Percentiles rank a stretch among this genome's conserved stretches.
Conservation (phyloP, 2,888 invertebrate species). For the Germaria angustata region DNA sequence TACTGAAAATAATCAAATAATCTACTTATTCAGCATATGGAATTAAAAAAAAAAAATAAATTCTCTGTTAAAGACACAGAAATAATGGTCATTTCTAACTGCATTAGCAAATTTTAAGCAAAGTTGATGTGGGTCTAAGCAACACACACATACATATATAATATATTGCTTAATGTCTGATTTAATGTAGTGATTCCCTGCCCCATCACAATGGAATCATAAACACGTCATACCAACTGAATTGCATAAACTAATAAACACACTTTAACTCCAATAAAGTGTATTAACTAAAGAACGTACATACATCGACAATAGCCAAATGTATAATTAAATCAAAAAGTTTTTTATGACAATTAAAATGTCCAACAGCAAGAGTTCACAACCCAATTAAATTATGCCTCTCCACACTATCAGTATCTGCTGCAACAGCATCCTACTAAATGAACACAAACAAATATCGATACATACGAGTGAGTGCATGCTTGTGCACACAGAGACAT, state of each 20-base stretch:
- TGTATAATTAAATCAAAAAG: constrained; percentile 54
- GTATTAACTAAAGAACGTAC: neutral
- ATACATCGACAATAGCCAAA: constrained; percentile 15
- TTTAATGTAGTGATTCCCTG: neutral
- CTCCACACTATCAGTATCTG: constrained; percentile 31
- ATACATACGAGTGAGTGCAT: neutral
- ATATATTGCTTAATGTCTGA: constrained; percentile 8
- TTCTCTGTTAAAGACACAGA: too few species aligned
- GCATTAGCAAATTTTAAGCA: neutral
- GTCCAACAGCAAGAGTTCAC: constrained; percentile 53
- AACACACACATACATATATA: neutral
- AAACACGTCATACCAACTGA: neutral
- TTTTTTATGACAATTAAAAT: constrained; percentile 48
- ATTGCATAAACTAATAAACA: constrained; percentile 10
- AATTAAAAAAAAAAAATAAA: too few species aligned
- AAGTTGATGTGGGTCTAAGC: neutral
- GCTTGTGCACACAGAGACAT: neutral
- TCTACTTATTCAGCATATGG: too few species aligned
- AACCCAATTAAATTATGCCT: constrained; percentile 54
- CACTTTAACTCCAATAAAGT: constrained; percentile 30
- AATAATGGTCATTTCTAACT: too few species aligned
- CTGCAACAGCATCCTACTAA: neutral
- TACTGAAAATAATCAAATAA: too few species aligned
- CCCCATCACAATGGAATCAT: neutral
- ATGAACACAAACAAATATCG: neutral